A percentile compares a stretch with the other conserved stretches of the same genome.
Conservation (phyloP, 2,797 vertebrate genomes). For the Rhinoraja longicauda region DNA sequence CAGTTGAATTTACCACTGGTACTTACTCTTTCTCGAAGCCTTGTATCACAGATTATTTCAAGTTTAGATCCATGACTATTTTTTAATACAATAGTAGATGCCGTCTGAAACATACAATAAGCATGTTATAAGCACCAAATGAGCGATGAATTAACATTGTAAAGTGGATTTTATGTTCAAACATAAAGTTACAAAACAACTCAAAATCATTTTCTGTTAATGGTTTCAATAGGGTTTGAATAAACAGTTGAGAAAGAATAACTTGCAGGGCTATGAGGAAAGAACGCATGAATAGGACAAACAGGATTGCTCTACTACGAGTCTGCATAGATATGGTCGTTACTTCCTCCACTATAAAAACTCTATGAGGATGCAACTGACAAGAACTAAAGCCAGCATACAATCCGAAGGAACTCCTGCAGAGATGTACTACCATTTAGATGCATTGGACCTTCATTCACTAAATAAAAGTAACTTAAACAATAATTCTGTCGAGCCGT, state of each 20-base stretch:
- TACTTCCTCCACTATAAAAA: too few relatives aligned
- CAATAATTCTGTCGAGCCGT: background rate
- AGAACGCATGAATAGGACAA: too few relatives aligned
- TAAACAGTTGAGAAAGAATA: too few relatives aligned
- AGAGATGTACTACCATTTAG: background rate
- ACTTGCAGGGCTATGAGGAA: too few relatives aligned
- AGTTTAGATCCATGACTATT: slow-evolving; percentile 64
- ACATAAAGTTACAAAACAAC: background rate
- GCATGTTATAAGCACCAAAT: background rate
- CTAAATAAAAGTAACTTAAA: background rate
- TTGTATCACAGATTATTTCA: slow-evolving; percentile 61
- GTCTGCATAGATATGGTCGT: too few relatives aligned
- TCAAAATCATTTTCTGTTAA: background rate
- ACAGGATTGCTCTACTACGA: too few relatives aligned
- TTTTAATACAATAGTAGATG: slow-evolving; percentile 66
- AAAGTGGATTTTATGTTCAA: background rate
- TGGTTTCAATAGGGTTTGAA: too few relatives aligned
- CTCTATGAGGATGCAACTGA: background rate
- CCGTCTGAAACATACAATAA: slow-evolving; percentile 64
- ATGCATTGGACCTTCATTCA: background rate
- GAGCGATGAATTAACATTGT: background rate
- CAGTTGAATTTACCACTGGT: background rate
- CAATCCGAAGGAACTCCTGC: background rate
- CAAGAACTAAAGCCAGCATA: background rate
- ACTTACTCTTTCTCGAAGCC: slow-evolving; percentile 81